These are phyloP conservation scores for Drosophila ironensis DNA, from an alignment of 1,140 invertebrate species.

Conservation along the genomic window DNA sequence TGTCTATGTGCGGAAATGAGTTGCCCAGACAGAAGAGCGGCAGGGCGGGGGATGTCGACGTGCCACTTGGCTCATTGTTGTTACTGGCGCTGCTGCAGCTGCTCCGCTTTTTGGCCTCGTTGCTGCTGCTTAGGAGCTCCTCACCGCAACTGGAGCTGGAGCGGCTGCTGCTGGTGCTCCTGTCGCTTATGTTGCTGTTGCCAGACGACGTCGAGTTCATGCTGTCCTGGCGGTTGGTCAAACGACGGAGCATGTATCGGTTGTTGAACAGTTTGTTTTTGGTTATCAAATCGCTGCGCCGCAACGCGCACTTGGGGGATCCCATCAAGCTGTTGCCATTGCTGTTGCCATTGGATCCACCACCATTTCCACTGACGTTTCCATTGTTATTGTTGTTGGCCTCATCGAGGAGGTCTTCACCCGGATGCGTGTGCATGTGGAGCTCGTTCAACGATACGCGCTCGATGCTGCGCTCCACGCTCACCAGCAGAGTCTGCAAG, in stretches of 20 bases:
- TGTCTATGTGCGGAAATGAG: conserved; percentile 88
- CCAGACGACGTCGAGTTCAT: conserved; percentile 80
- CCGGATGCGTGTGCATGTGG: conserved; percentile 84
- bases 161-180: conserved; percentile 49
- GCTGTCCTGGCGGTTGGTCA: conserved; percentile 79
- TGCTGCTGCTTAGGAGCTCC: conserved; percentile 45
- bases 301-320: conserved; percentile 78
- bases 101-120: conserved; percentile 24
- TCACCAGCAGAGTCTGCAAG: conserved; percentile 85
- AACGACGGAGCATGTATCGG: conserved; percentile 76
- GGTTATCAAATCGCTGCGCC: conserved; percentile 81
- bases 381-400: conserved; percentile 43
- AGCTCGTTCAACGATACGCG: conserved; percentile 86
- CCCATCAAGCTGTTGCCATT: conserved; percentile 43
- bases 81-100: conserved; percentile 12
- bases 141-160: conserved; percentile 53
- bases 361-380: not conserved
- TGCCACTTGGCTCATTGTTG: conserved; percentile 24
- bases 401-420: conserved; percentile 53
- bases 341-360: not conserved
- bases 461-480: conserved; percentile 87
- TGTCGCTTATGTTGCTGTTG: conserved; percentile 72
- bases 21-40: conserved; percentile 86
- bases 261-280: conserved; percentile 82
- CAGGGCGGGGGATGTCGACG: conserved; percentile 67